These are phyloP conservation scores for Lomographa bimaculata DNA, from an alignment of 2,888 invertebrate genomes.

Conservation along the genomic window DNA sequence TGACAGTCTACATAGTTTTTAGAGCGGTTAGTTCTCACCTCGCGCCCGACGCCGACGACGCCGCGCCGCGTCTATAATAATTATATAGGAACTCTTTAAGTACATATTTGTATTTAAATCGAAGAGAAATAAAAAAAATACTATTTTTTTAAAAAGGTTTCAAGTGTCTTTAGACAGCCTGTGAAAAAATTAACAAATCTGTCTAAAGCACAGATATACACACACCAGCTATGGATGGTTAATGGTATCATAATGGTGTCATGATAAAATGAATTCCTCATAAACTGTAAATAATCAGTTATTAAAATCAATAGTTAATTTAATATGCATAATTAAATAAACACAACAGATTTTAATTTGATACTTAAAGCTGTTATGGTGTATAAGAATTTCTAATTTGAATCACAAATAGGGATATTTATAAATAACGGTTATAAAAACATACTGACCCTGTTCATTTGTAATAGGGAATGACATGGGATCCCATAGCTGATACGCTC, in stretches of 20 bases:
- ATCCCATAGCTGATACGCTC: constrained; percentile 17
- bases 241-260: constrained; percentile 12
- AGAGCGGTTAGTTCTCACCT: constrained; percentile 7
- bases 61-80: too few species aligned
- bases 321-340: constrained; percentile 38
- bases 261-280: constrained; percentile 1
- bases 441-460: constrained; percentile 24
- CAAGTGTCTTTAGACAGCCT: too few species aligned
- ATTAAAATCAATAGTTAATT: constrained; percentile 23
- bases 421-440: constrained; percentile 27
- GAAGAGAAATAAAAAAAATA: too few species aligned
- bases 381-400: constrained; percentile 38
- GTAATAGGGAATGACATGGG: constrained; percentile 23
- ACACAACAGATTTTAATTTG: constrained; percentile 33
- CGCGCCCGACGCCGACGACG: background rate
- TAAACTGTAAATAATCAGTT: constrained; percentile 16
- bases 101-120: too few species aligned
- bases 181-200: too few species aligned
- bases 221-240: too few species aligned
- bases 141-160: too few species aligned
- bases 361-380: constrained; percentile 28
- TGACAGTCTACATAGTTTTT: constrained; percentile 24
- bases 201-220: too few species aligned
- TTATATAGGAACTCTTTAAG: too few species aligned
- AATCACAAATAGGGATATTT: constrained; percentile 43